phyloP scores from a whole-genome alignment of 2,113 vertebrate genomes.

The Hydropotes inermis region DNA sequence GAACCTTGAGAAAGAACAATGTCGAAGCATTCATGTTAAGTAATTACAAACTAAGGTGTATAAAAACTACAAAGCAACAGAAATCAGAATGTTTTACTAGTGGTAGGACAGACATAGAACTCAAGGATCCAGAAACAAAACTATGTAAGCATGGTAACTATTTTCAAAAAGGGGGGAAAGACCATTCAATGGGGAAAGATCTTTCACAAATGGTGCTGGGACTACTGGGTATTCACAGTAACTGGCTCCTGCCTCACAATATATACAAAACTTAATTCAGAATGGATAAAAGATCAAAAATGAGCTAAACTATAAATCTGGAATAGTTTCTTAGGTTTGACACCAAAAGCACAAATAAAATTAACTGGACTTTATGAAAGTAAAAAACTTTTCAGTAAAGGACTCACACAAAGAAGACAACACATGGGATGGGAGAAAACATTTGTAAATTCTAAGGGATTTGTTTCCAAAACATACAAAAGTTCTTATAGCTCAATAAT shows the following conservation, averaged over 20 bases:
- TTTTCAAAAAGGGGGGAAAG: not conserved
- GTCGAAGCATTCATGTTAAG: not conserved
- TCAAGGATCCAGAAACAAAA: not conserved
- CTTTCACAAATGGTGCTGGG: not conserved
- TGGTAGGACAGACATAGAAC: not conserved
- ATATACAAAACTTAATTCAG: not conserved
- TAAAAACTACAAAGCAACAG: not conserved
- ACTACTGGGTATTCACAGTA: not conserved
- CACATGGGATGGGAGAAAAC: not conserved
- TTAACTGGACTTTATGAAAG: not conserved
- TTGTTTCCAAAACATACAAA: not conserved
- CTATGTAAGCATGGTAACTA: not conserved
- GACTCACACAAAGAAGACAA: not conserved
- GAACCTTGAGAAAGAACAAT: not conserved
- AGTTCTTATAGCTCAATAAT: not conserved
- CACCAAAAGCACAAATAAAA: not conserved
- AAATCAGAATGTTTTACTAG: not conserved
- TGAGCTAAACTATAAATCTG: not conserved
- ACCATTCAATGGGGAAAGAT: not conserved
- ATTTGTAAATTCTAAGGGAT: not conserved
- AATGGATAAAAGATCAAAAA: not conserved
- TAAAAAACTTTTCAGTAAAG: not conserved
- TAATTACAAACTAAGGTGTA: not conserved
- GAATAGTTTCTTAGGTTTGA: not conserved
- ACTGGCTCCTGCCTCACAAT: not conserved